phyloP scores from a whole-genome alignment of 2,888 invertebrate genomes.

The Apeira syringaria region DNA sequence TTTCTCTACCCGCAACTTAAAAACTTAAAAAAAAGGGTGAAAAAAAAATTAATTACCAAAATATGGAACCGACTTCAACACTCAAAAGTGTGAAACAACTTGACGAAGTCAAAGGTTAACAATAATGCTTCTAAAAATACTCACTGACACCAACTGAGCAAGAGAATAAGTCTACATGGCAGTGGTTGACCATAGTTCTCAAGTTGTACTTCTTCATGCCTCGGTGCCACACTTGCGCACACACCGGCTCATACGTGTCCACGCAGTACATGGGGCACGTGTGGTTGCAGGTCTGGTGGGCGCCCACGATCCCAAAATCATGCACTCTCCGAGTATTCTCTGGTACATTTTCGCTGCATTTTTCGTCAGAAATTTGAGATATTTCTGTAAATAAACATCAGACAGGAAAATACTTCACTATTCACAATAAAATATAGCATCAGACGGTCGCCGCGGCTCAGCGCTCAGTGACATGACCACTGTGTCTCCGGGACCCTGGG shows the following conservation, averaged over 20 bases:
- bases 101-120: too few species aligned
- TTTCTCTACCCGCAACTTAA: too few species aligned
- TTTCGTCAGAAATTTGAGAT: conserved; percentile 38
- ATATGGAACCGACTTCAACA: too few species aligned
- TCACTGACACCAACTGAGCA: conserved; percentile 65
- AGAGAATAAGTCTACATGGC: conserved; percentile 70
- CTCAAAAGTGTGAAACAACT: too few species aligned
- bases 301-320: conserved; percentile 63
- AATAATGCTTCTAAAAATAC: too few species aligned
- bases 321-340: conserved; percentile 39
- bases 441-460: too few species aligned
- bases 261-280: conserved; percentile 65
- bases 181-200: conserved; percentile 67
- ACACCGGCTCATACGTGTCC: conserved; percentile 65
- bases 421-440: too few species aligned
- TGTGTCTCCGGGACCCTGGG: too few species aligned
- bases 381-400: conserved; percentile 42
- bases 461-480: too few species aligned
- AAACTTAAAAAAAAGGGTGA: too few species aligned
- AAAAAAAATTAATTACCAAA: too few species aligned
- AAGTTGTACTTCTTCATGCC: conserved; percentile 28
- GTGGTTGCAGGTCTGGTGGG: conserved; percentile 67
- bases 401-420: too few species aligned
- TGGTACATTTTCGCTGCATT: conserved; percentile 37
- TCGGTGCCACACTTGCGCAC: conserved; percentile 56